Evolutionary conservation across 2,797 vertebrate genomes (phyloP).

Genomic region (Synanceia verrucosa): DNA sequence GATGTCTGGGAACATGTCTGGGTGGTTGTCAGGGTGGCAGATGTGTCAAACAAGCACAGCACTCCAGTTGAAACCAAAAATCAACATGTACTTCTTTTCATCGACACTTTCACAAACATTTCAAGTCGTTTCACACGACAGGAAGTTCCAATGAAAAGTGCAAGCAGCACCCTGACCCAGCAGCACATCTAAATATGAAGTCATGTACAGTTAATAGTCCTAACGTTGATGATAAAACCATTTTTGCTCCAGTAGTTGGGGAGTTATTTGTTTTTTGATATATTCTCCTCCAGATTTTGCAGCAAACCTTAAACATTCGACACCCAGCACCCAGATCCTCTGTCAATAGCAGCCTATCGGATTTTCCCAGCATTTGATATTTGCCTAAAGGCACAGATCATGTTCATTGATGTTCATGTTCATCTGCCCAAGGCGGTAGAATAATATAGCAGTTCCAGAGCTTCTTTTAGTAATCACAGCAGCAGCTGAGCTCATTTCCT

Average conservation of each 20-base stretch:
- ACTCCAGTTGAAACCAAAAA: too few species aligned
- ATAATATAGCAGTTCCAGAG: conserved; percentile 6
- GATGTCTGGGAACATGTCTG: too few species aligned
- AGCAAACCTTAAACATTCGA: conserved; percentile 8
- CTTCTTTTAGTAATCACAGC: neutral
- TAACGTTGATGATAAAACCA: too few species aligned
- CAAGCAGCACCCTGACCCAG: neutral
- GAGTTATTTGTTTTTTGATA: neutral
- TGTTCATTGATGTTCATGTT: conserved; percentile 23
- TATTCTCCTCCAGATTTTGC: neutral
- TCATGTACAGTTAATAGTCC: too few species aligned
- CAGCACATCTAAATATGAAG: neutral
- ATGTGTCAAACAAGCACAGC: too few species aligned
- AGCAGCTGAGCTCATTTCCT: neutral
- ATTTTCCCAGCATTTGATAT: conserved; percentile 1
- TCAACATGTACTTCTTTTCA: too few species aligned
- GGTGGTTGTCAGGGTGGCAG: too few species aligned
- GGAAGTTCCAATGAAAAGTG: too few species aligned
- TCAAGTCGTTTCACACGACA: too few species aligned
- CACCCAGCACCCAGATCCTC: neutral
- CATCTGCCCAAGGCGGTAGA: conserved; percentile 25
- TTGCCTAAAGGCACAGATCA: conserved; percentile 34
- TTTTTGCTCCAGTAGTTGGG: too few species aligned
- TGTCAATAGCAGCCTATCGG: neutral
- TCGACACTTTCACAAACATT: too few species aligned